Evolutionary conservation across 1,140 invertebrate genomes (phyloP).

Genomic region (Drosophila melanica): DNA sequence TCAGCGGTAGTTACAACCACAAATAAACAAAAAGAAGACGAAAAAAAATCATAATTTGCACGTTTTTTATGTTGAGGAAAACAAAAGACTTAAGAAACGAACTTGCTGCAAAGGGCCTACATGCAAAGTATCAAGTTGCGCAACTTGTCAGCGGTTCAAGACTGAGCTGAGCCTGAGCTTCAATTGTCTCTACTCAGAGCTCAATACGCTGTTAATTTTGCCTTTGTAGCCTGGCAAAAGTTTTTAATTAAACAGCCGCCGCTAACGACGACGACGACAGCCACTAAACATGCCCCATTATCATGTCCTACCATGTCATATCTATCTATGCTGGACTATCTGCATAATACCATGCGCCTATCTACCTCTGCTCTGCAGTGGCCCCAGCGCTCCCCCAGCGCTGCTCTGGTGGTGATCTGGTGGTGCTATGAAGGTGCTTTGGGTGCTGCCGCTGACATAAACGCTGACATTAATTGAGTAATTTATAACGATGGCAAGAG

Average conservation of each 20-base stretch:
- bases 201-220: conserved; percentile 33
- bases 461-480: conserved; percentile 84
- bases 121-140: conserved; percentile 81
- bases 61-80: conserved; percentile 73
- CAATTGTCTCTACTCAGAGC: conserved; percentile 5
- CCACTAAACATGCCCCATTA: conserved; percentile 81
- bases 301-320: conserved; percentile 48
- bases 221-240: conserved; percentile 50
- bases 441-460: conserved; percentile 72
- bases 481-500: conserved; percentile 78
- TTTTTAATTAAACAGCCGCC: conserved; percentile 71
- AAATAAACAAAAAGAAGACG: conserved; percentile 11
- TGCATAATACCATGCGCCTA: conserved; percentile 67
- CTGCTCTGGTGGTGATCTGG: conserved; percentile 27
- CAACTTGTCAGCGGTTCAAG: conserved; percentile 65
- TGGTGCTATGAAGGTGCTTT: conserved; percentile 40
- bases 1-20: conserved; percentile 48
- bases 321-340: conserved; percentile 77
- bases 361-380: conserved; percentile 22
- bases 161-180: conserved; percentile 1
- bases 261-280: conserved; percentile 50
- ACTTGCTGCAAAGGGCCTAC: conserved; percentile 73
- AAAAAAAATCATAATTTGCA: conserved; percentile 78
- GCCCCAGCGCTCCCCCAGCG: conserved; percentile 9
- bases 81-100: conserved; percentile 81